Evolutionary conservation across 2,888 invertebrate genomes (phyloP).

Genomic region (Drosophila testacea): DNA sequence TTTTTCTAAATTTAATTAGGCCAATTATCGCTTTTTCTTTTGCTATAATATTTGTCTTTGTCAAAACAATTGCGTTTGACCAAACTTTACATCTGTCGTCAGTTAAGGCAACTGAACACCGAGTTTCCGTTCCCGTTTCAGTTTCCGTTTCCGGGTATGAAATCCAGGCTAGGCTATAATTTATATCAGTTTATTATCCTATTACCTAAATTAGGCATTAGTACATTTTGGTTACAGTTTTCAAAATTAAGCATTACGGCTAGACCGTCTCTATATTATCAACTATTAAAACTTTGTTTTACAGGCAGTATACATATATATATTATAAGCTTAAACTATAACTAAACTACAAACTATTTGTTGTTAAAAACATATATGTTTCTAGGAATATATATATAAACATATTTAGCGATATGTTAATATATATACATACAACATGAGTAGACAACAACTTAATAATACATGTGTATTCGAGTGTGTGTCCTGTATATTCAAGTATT

Average conservation of each 20-base stretch:
- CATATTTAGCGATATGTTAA: slow-evolving; percentile 23
- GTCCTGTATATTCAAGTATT: slow-evolving; percentile 7
- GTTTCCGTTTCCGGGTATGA: background rate
- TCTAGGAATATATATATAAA: slow-evolving; percentile 9
- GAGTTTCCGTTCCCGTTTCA: background rate
- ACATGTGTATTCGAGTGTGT: slow-evolving; percentile 16
- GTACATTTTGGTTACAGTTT: slow-evolving; percentile 15
- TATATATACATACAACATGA: slow-evolving; percentile 47
- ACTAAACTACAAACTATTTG: slow-evolving; percentile 44
- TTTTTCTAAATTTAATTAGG: too few relatives aligned
- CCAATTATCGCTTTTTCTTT: too few relatives aligned
- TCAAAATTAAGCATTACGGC: slow-evolving; percentile 26
- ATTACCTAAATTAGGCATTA: background rate
- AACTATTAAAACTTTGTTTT: slow-evolving; percentile 65
- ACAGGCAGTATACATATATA: slow-evolving; percentile 52
- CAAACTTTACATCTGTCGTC: background rate
- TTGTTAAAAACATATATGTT: slow-evolving; percentile 13
- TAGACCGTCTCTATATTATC: slow-evolving; percentile 39
- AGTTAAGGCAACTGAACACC: slow-evolving; percentile 5
- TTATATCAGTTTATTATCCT: slow-evolving; percentile 1
- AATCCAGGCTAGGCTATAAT: background rate
- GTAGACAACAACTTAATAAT: slow-evolving; percentile 34
- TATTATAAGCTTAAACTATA: slow-evolving; percentile 34
- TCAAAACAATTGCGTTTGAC: too few relatives aligned
- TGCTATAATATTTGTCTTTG: background rate